Base-by-base conservation (phyloP, 2,113 vertebrate species). In the Lamprotornis superbus region DNA sequence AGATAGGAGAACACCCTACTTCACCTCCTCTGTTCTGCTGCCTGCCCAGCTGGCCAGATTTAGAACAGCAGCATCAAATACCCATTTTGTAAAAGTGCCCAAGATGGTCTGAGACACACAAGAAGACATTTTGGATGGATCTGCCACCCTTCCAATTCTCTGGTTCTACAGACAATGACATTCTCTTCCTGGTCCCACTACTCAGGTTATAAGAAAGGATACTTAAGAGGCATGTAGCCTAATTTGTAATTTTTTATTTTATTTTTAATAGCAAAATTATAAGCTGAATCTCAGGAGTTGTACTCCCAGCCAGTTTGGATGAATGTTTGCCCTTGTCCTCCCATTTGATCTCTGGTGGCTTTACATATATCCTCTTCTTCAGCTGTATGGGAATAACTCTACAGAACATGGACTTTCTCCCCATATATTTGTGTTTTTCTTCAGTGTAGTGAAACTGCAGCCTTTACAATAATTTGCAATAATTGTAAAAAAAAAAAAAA, bases 311-410 rank as follows among this genome's bases (percentile, higher is more conserved):
- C 42, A 11, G 46, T 69, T 28, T 49, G 10, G n/a, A 30, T 17
- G 12, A 76, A 50, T 28, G 15, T 46, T 87, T 85, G 49, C 19
- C 20, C 9, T 40, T 61, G 25, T 61, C 14, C 20, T 83, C 15
- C 11, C 7, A 20, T 65, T 83, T 79, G 73, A 83, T 22, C 16
- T 4, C 20, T 50, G 31, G 7, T 15, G 70, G 6, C 1, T 78
- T 84, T 69, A 35, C 0, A 0, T 27, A 17, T 40, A 50, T n/a
- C 27, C 8, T 74, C 25, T 56, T 76, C 31, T 56, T 60, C 0
- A 1, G 2, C 2, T 57, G 6, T 37, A 27, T 49, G 18, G 56
- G 42, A 70, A 21, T 46, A 77, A 74, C 12, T 35, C 10, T 68
- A 6, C 31, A 33, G 55, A 83, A 56, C 7, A 15, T 22, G n/a